phyloP scores from a whole-genome alignment of 2,888 invertebrate genomes.

The Lomographa bimaculata region DNA sequence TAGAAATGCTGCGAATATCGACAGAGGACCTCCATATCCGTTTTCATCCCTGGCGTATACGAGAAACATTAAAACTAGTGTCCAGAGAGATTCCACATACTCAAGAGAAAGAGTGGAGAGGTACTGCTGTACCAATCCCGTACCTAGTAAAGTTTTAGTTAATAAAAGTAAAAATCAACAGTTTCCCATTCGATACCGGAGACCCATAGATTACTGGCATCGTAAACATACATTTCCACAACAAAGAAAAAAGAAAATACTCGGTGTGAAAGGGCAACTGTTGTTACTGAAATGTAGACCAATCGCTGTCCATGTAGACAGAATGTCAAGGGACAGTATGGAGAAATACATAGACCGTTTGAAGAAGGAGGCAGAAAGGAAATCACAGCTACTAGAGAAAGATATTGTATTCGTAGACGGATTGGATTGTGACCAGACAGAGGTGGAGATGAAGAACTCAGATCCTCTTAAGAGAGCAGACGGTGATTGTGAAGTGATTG shows the following conservation, averaged over 20 bases:
- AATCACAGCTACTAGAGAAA: conserved; percentile 47
- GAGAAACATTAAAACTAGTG: conserved; percentile 59
- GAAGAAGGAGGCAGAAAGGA: conserved; percentile 52
- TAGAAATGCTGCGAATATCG: conserved; percentile 61
- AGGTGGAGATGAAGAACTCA: conserved; percentile 48
- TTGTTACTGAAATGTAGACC: conserved; percentile 78
- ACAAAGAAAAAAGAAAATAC: conserved; percentile 68
- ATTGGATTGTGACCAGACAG: conserved; percentile 55
- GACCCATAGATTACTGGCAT: conserved; percentile 76
- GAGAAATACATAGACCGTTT: conserved; percentile 66
- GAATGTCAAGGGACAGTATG: conserved; percentile 68
- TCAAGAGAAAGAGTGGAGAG: conserved; percentile 71
- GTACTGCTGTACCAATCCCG: conserved; percentile 62
- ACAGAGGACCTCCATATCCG: conserved; percentile 72
- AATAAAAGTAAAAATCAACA: conserved; percentile 65
- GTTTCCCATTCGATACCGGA: conserved; percentile 68
- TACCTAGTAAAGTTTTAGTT: conserved; percentile 60
- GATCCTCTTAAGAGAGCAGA: conserved; percentile 64
- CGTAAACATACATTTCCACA: conserved; percentile 67
- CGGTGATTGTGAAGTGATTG: conserved; percentile 83
- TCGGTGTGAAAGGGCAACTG: conserved; percentile 74
- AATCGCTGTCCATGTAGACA: conserved; percentile 68
- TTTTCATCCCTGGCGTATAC: conserved; percentile 77
- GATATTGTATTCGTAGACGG: conserved; percentile 75
- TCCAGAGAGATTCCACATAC: conserved; percentile 58